A percentile compares a stretch with the other conserved stretches of the same genome.
phyloP scores from a whole-genome alignment of 2,113 vertebrate genomes.

The Microtus pennsylvanicus region DNA sequence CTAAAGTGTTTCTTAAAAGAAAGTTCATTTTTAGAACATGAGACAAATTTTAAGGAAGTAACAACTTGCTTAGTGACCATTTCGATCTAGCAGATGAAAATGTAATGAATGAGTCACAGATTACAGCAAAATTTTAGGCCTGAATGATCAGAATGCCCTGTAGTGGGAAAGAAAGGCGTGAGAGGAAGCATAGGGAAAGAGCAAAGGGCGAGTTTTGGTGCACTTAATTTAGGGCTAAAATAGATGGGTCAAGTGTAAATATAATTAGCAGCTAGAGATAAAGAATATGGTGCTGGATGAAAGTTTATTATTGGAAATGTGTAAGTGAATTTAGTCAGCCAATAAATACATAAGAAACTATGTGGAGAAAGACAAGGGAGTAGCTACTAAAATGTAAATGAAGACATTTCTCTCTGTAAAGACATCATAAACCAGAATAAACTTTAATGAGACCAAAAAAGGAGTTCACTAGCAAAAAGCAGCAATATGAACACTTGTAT shows the following conservation, averaged over 20 bases:
- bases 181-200: background rate
- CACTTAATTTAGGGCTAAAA: slow-evolving; percentile 12
- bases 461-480: background rate
- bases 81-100: slow-evolving; percentile 11
- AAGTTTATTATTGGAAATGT: slow-evolving; percentile 16
- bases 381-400: background rate
- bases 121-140: background rate
- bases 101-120: slow-evolving; percentile 29
- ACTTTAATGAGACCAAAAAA: background rate
- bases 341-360: background rate
- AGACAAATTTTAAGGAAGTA: background rate
- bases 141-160: background rate
- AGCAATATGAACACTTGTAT: background rate
- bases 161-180: background rate
- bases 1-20: slow-evolving; percentile 13
- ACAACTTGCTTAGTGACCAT: slow-evolving; percentile 13
- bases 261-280: slow-evolving; percentile 27
- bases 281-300: background rate
- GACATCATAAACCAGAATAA: background rate
- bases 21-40: background rate
- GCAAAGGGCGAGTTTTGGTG: background rate
- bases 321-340: background rate
- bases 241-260: slow-evolving; percentile 4
- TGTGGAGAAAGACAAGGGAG: background rate
- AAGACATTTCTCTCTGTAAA: background rate